A percentile compares a stretch with the other conserved stretches of the same genome.
Evolutionary conservation across 2,888 invertebrate genomes (phyloP).

Genomic region (Biston stratarius): DNA sequence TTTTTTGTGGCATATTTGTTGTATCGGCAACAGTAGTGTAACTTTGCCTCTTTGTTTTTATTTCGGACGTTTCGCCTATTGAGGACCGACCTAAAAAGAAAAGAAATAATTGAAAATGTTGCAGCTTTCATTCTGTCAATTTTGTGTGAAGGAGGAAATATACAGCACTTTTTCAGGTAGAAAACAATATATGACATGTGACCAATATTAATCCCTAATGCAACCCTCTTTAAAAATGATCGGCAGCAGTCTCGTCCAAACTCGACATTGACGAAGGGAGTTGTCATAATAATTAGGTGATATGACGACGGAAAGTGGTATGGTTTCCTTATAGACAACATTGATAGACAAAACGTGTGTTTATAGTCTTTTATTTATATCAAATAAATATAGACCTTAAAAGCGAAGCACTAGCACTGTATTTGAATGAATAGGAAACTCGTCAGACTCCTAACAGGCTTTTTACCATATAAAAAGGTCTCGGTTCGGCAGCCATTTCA

Average conservation of each 20-base stretch:
- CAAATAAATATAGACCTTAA: neutral
- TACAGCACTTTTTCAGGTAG: neutral
- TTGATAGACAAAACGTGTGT: neutral
- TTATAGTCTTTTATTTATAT: neutral
- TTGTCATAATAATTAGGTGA: constrained; percentile 5
- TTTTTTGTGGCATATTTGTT: no score
- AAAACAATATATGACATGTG: neutral
- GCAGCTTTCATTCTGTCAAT: neutral
- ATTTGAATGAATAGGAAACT: constrained; percentile 1
- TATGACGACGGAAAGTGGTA: constrained; percentile 1
- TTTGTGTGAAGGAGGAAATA: neutral
- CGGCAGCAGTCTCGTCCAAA: neutral
- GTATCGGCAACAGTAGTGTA: no score
- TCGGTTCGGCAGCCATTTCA: constrained; percentile 21
- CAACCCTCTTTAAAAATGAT: constrained; percentile 8
- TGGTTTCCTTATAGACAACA: neutral
- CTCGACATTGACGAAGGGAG: constrained; percentile 9
- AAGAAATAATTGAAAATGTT: no score
- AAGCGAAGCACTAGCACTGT: neutral
- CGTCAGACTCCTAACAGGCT: constrained; percentile 2
- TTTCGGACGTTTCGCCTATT: no score
- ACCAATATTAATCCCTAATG: constrained; percentile 3
- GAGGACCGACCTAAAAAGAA: no score
- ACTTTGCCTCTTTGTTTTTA: no score
- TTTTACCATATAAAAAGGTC: constrained; percentile 8